Evolutionary conservation across 2,113 vertebrate species (phyloP).

Genomic region (Rhegmatorhina hoffmannsi): DNA sequence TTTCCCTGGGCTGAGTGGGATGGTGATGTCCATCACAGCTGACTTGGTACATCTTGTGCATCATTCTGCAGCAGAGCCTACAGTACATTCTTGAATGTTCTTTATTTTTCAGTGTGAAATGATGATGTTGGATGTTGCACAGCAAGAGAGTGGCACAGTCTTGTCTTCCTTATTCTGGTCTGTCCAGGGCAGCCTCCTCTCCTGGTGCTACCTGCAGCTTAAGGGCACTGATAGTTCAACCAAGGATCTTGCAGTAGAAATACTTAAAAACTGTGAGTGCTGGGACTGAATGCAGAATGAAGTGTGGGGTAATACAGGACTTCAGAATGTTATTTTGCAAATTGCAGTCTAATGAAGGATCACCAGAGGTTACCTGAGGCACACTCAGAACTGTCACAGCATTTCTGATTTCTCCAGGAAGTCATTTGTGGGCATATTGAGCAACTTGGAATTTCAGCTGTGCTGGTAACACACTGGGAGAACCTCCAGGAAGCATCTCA

Average conservation of each 20-base stretch:
- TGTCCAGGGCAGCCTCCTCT: constrained; percentile 92
- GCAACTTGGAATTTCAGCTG: not conserved
- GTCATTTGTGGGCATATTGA: not conserved
- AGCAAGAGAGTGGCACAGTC: constrained; percentile 81
- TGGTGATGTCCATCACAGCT: not conserved
- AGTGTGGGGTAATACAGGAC: not conserved
- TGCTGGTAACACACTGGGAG: not conserved
- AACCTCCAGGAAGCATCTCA: not conserved
- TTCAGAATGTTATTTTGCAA: not conserved
- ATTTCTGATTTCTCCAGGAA: not conserved
- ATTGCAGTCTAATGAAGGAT: not conserved
- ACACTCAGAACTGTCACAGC: not conserved
- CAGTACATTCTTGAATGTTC: not conserved
- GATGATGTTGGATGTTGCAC: constrained; percentile 80
- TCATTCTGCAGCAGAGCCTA: not conserved
- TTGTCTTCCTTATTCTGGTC: constrained; percentile 94
- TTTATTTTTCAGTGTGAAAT: constrained; percentile 85
- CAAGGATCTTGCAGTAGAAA: constrained; percentile 81
- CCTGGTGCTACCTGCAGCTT: constrained; percentile 95
- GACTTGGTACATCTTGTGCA: not conserved
- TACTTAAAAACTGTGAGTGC: constrained; percentile 89
- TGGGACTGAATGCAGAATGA: not conserved
- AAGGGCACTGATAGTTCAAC: constrained; percentile 76
- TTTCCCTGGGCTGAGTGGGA: not conserved
- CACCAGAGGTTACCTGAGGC: not conserved